These are phyloP conservation scores for Ammodytes marinus DNA, from an alignment of 2,113 vertebrate species.

Conservation along the genomic window DNA sequence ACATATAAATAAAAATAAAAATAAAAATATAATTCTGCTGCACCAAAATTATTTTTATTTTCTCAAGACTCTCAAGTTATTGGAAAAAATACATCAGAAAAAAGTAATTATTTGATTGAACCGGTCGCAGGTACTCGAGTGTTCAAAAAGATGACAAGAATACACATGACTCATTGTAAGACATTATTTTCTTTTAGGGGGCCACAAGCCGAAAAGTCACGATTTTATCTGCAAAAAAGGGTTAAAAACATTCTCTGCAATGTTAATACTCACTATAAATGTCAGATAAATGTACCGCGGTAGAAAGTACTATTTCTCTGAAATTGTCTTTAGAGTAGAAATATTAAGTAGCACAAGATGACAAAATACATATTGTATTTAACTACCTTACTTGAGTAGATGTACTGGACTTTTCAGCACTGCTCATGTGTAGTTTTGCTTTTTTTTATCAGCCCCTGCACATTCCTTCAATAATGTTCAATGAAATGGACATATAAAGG, in stretches of 20 bases:
- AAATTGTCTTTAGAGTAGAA: not conserved
- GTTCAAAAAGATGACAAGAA: not conserved
- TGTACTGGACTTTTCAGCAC: not conserved
- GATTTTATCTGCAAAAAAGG: not conserved
- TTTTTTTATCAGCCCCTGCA: not conserved
- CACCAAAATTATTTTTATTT: not conserved
- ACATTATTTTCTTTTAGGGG: not conserved
- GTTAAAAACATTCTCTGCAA: not conserved
- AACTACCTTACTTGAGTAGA: not conserved
- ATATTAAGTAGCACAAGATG: not conserved
- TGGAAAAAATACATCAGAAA: too few relatives aligned
- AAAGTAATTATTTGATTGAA: too few relatives aligned
- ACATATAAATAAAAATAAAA: not conserved
- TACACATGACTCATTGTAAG: not conserved
- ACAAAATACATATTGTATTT: not conserved
- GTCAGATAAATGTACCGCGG: not conserved
- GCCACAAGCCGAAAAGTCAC: not conserved
- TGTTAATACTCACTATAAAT: not conserved
- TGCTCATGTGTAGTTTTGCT: not conserved
- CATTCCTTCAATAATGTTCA: not conserved
- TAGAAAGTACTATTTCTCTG: not conserved
- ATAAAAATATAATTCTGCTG: too few relatives aligned
- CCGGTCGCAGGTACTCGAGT: not conserved
- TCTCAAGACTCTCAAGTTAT: too few relatives aligned
- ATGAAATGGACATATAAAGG: not conserved